Conservation (phyloP, 2,888 invertebrate species). For the Belgica antarctica region DNA sequence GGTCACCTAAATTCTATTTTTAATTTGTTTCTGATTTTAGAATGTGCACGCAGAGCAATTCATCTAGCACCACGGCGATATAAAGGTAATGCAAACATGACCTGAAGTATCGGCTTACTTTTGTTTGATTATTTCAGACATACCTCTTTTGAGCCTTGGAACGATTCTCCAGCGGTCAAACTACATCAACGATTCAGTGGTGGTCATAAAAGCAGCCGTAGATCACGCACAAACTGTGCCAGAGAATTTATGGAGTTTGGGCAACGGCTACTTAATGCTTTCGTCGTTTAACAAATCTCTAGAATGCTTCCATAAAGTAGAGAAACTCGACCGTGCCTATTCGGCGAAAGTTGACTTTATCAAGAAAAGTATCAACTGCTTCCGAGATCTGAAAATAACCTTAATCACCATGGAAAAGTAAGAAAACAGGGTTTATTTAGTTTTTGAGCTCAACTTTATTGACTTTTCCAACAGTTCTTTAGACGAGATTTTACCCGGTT, state of each 20-base stretch:
- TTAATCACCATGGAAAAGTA: slow-evolving; percentile 44
- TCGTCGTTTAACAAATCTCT: slow-evolving; percentile 53
- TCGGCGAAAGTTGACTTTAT: slow-evolving; percentile 42
- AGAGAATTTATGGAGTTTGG: slow-evolving; percentile 52
- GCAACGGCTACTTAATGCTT: slow-evolving; percentile 51
- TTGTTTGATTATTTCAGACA: slow-evolving; percentile 43
- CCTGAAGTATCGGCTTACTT: background rate
- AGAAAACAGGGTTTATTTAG: background rate
- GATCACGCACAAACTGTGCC: slow-evolving; percentile 51
- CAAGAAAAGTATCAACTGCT: slow-evolving; percentile 45
- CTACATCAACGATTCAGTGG: slow-evolving; percentile 50
- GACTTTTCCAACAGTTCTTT: slow-evolving; percentile 29
- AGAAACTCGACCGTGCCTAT: slow-evolving; percentile 51
- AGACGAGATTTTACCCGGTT: slow-evolving; percentile 41
- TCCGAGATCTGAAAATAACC: slow-evolving; percentile 45
- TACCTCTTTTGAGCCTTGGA: slow-evolving; percentile 52
- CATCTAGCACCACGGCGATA: slow-evolving; percentile 50
- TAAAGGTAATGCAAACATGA: slow-evolving; percentile 15
- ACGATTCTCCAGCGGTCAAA: slow-evolving; percentile 52
- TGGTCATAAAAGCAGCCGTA: slow-evolving; percentile 51
- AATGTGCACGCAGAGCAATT: slow-evolving; percentile 51
- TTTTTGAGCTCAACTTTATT: background rate
- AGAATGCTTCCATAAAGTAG: slow-evolving; percentile 51
- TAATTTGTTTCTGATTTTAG: slow-evolving; percentile 44
- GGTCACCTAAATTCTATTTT: background rate